A percentile compares a stretch with the other conserved stretches of the same genome.
phyloP scores from a whole-genome alignment of 2,113 vertebrate genomes.

The Haliaeetus leucogaster region DNA sequence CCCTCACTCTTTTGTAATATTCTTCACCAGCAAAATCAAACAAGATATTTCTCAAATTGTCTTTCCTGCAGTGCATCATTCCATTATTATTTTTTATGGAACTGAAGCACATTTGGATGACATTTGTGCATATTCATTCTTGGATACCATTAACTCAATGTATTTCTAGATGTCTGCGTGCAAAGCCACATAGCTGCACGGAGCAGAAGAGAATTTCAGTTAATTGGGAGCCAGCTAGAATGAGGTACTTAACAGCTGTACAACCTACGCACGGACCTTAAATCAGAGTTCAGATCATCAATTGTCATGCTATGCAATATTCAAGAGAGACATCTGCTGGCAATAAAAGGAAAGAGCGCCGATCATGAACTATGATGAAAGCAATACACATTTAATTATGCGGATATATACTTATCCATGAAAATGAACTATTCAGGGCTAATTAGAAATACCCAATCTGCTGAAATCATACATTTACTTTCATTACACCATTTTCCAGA shows the following conservation, averaged over 20 bases:
- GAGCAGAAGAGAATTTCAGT: not conserved
- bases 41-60: not conserved
- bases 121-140: not conserved
- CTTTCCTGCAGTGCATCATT: not conserved
- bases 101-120: not conserved
- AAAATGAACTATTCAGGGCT: not conserved
- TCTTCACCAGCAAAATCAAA: not conserved
- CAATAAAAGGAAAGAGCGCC: not conserved
- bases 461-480: not conserved
- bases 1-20: not conserved
- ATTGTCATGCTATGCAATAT: not conserved
- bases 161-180: not conserved
- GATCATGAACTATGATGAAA: not conserved
- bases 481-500: not conserved
- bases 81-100: not conserved
- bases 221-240: not conserved
- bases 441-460: slow-evolving; percentile 7
- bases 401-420: not conserved
- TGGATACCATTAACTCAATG: not conserved
- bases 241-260: not conserved
- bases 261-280: accelerated
- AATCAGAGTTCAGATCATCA: not conserved
- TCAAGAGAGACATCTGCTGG: slow-evolving; percentile 60
- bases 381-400: not conserved
- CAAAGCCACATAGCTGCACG: not conserved